Evolutionary conservation across 2,113 vertebrate species (phyloP).

Genomic region (Tupaia chinensis): DNA sequence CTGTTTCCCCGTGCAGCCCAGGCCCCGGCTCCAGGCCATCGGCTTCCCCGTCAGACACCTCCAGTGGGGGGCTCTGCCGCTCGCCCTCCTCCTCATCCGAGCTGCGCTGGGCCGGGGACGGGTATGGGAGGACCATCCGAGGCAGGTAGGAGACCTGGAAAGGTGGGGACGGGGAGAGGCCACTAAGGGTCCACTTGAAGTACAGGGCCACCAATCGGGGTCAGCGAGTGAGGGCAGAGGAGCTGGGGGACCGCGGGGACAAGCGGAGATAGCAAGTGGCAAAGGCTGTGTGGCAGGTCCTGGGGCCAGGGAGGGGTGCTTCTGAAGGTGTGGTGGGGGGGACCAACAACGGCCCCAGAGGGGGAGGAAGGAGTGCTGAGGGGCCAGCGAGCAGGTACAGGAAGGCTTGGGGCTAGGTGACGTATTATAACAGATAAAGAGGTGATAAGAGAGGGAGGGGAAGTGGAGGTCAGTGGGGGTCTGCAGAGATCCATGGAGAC

Average conservation of each 20-base stretch:
- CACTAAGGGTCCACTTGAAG: neutral
- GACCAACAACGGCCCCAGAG: neutral
- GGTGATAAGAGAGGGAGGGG: neutral
- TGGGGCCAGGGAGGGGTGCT: too few species aligned
- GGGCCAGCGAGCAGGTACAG: too few species aligned
- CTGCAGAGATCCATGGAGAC: neutral
- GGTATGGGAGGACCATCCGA: conserved; percentile 89
- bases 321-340: too few species aligned
- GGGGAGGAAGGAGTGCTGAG: neutral
- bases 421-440: too few species aligned
- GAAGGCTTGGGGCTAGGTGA: neutral
- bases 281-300: neutral
- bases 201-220: neutral
- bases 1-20: conserved; percentile 92
- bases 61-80: conserved; percentile 93
- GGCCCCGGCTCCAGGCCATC: conserved; percentile 91
- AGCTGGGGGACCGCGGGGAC: fast-evolving
- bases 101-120: conserved; percentile 91
- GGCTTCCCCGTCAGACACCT: conserved; percentile 96
- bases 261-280: too few species aligned
- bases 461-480: neutral
- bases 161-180: neutral
- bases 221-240: neutral
- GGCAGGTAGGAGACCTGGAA: conserved; percentile 88
- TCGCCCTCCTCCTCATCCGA: conserved; percentile 96